phyloP scores from a whole-genome alignment of 2,113 vertebrate species.

The Polypterus senegalus region DNA sequence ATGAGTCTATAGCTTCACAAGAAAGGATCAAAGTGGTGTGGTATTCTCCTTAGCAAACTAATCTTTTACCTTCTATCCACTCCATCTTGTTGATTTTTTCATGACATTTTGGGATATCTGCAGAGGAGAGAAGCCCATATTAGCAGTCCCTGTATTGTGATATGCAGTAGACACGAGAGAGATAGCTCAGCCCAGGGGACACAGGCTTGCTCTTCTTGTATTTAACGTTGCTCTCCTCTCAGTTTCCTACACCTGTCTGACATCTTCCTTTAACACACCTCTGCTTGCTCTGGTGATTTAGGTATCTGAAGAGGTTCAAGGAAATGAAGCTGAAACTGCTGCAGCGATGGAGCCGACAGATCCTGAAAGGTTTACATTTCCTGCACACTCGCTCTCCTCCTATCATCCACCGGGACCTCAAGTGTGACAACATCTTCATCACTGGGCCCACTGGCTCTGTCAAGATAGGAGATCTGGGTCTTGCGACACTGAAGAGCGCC shows the following conservation, averaged over 20 bases:
- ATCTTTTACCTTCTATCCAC: too few relatives aligned
- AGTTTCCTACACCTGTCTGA: neutral
- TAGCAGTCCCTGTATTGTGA: too few relatives aligned
- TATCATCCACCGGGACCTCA: slow-evolving; percentile 93
- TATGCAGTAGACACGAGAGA: too few relatives aligned
- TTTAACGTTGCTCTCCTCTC: neutral
- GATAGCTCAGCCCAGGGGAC: too few relatives aligned
- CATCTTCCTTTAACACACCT: neutral
- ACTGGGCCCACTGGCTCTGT: slow-evolving; percentile 88
- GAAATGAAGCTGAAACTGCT: slow-evolving; percentile 95
- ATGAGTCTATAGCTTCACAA: too few relatives aligned
- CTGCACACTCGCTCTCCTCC: slow-evolving; percentile 87
- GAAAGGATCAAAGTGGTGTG: too few relatives aligned
- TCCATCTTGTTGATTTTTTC: too few relatives aligned
- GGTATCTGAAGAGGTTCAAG: slow-evolving; percentile 89
- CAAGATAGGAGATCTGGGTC: slow-evolving; percentile 89
- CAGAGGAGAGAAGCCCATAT: too few relatives aligned
- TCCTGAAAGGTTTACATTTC: slow-evolving; percentile 89
- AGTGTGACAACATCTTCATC: slow-evolving; percentile 98
- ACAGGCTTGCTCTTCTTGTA: neutral
- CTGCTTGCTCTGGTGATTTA: slow-evolving; percentile 22
- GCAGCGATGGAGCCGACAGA: slow-evolving; percentile 87
- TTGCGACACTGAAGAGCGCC: slow-evolving; percentile 89
- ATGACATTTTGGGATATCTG: too few relatives aligned
- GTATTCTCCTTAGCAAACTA: too few relatives aligned